These are phyloP conservation scores for Rhinolophus sinicus DNA, from an alignment of 2,113 vertebrate species.

Conservation along the genomic window DNA sequence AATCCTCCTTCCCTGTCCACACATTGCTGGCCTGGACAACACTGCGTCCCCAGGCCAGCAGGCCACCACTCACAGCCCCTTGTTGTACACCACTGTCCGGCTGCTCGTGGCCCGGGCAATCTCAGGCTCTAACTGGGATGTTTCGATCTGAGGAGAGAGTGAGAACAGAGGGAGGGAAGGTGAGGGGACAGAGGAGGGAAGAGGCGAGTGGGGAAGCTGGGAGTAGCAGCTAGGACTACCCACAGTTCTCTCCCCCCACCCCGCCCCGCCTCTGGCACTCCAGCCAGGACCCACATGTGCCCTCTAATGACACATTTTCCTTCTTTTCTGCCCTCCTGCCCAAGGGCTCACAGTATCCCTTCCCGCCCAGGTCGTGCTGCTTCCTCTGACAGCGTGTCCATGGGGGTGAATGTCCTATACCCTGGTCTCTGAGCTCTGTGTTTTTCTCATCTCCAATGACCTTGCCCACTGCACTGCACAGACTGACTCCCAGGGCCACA, in stretches of 20 bases:
- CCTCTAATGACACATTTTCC: background rate
- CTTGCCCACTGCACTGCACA: background rate
- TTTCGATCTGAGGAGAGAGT: conserved; percentile 89
- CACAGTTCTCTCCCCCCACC: background rate
- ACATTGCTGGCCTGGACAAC: background rate
- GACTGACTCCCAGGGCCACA: background rate
- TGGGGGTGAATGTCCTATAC: background rate
- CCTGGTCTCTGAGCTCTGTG: background rate
- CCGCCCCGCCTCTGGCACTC: background rate
- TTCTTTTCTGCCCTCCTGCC: background rate
- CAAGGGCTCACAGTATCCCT: background rate
- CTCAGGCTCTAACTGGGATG: conserved; percentile 91
- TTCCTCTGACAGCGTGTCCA: background rate
- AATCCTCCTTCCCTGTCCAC: background rate
- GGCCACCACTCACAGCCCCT: conserved; percentile 89
- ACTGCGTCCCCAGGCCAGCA: background rate
- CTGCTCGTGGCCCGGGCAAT: conserved; percentile 90
- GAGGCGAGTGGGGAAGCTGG: background rate
- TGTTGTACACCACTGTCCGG: conserved; percentile 93
- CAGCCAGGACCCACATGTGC: background rate
- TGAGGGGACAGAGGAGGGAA: fast-evolving
- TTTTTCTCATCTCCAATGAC: background rate
- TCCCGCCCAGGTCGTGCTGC: background rate
- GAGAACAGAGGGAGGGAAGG: background rate
- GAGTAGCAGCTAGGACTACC: background rate